These are phyloP conservation scores for Arctia plantaginis DNA, from an alignment of 2,888 invertebrate species.

Conservation along the genomic window DNA sequence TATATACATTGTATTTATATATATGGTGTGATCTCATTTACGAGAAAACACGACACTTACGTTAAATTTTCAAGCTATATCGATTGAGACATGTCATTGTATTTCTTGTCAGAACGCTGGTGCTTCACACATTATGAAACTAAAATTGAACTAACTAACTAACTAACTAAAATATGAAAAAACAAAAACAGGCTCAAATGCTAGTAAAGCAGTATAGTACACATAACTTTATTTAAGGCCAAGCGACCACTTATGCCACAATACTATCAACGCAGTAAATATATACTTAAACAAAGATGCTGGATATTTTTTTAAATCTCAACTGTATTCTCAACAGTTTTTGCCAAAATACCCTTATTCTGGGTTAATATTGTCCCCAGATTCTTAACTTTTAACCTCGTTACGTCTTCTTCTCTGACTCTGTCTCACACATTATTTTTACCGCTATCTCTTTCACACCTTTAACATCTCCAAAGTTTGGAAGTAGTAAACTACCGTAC, in stretches of 20 bases:
- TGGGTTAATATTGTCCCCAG: slow-evolving; percentile 34
- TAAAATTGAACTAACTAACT: too few relatives aligned
- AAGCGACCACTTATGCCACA: not conserved
- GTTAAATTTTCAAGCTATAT: too few relatives aligned
- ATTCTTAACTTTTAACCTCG: slow-evolving; percentile 49
- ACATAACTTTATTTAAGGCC: too few relatives aligned
- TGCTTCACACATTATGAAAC: too few relatives aligned
- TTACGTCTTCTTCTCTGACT: slow-evolving; percentile 23
- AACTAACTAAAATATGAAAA: too few relatives aligned
- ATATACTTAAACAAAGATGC: not conserved
- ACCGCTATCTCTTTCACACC: slow-evolving; percentile 29
- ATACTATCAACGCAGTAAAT: not conserved
- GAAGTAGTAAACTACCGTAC: slow-evolving; percentile 40
- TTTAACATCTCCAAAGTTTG: slow-evolving; percentile 39
- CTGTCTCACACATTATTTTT: slow-evolving; percentile 18
- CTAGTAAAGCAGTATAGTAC: too few relatives aligned
- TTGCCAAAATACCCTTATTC: slow-evolving; percentile 34
- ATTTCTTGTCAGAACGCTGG: too few relatives aligned
- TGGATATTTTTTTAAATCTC: not conserved
- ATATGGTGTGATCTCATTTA: too few relatives aligned
- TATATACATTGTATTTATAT: too few relatives aligned
- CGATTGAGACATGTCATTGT: too few relatives aligned
- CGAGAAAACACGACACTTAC: too few relatives aligned
- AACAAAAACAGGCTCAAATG: too few relatives aligned
- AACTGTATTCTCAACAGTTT: slow-evolving; percentile 23